A percentile compares a stretch with the other conserved stretches of the same genome.
Conservation (phyloP, 1,140 invertebrate genomes). For the Pachypeltis micranthus region DNA sequence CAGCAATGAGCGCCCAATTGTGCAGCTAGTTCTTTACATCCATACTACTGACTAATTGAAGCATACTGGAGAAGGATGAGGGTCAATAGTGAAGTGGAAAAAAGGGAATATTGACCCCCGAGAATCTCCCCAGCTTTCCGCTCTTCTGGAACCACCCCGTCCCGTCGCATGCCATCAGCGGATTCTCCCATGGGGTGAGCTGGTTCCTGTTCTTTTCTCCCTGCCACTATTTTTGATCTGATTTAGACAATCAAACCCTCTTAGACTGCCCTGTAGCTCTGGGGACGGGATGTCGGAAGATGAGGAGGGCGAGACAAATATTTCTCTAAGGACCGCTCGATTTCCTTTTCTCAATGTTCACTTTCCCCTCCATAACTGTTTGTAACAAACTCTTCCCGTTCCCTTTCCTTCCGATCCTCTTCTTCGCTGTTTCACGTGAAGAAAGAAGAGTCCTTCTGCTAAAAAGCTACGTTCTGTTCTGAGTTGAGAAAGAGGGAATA, state of each 20-base stretch:
- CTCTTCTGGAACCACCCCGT: too few species aligned
- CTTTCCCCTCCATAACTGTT: background rate
- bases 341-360: slow-evolving; percentile 1
- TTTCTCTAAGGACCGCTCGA: slow-evolving; percentile 4
- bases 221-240: slow-evolving; percentile 15
- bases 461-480: too few species aligned
- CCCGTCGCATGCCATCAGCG: background rate
- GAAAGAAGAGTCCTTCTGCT: too few species aligned
- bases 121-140: background rate
- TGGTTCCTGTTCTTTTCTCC: background rate
- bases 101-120: background rate
- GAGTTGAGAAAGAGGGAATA: too few species aligned
- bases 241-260: slow-evolving; percentile 17
- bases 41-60: too few species aligned
- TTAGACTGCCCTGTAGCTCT: background rate
- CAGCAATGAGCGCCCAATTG: too few species aligned
- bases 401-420: too few species aligned
- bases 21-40: too few species aligned
- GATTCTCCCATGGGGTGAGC: slow-evolving; percentile 8
- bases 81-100: slow-evolving; percentile 9
- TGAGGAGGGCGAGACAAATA: slow-evolving; percentile 1
- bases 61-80: too few species aligned
- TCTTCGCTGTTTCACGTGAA: too few species aligned
- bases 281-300: background rate
- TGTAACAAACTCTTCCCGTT: background rate